Percentiles rank a stretch among this genome's conserved stretches.
Evolutionary conservation across 2,113 vertebrate species (phyloP).

Genomic region (Cebus imitator): DNA sequence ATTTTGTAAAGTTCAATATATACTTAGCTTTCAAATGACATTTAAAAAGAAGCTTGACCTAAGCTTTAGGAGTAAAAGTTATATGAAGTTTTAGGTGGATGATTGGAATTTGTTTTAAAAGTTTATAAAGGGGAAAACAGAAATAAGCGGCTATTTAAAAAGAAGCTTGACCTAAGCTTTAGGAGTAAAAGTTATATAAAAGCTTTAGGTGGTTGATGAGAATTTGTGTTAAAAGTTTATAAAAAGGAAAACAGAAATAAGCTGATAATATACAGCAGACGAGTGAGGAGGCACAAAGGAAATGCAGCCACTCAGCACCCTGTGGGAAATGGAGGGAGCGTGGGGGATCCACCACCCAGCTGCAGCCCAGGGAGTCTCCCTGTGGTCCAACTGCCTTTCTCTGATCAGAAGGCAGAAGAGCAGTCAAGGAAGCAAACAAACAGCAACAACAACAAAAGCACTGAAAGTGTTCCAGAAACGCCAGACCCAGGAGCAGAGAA

Average conservation of each 20-base stretch:
- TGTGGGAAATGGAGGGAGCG: fast-evolving
- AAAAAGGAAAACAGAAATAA: not conserved
- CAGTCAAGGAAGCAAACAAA: not conserved
- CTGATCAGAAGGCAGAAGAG: not conserved
- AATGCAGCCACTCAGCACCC: not conserved
- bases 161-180: not conserved
- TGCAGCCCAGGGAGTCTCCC: not conserved
- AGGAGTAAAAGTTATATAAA: not conserved
- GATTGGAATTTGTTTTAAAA: not conserved
- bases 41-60: not conserved
- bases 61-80: not conserved
- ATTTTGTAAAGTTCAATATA: constrained; percentile 19
- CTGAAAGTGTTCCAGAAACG: not conserved
- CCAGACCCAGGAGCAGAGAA: not conserved
- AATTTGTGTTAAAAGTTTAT: not conserved
- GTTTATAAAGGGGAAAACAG: not conserved
- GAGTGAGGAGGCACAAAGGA: not conserved
- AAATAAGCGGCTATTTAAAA: not conserved
- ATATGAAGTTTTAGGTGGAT: not conserved
- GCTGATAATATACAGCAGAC: not conserved
- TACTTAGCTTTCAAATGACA: not conserved
- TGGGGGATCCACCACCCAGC: fast-evolving
- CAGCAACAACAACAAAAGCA: not conserved
- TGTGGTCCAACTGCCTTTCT: not conserved
- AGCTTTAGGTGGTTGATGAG: not conserved